A percentile compares a stretch with the other conserved stretches of the same genome.
Evolutionary conservation across 2,888 invertebrate species (phyloP).

Genomic region (Stenurella melanura): DNA sequence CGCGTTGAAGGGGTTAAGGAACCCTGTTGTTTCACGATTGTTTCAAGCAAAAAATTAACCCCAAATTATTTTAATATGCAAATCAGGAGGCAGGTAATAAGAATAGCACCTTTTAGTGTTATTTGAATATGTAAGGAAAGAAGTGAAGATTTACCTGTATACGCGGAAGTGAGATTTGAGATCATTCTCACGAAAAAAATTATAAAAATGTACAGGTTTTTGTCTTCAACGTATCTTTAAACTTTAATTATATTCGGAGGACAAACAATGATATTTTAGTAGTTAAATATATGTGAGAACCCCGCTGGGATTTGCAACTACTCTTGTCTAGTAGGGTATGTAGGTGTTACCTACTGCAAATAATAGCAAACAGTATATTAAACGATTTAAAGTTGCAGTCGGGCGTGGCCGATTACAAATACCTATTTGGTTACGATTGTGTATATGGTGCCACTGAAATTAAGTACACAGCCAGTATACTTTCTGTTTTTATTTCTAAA

Average conservation of each 20-base stretch:
- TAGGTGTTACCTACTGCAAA: neutral
- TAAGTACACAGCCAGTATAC: too few species aligned
- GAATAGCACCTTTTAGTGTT: slow-evolving; percentile 43
- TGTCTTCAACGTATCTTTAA: slow-evolving; percentile 40
- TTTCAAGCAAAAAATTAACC: slow-evolving; percentile 70
- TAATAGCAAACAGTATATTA: neutral
- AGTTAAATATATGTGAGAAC: slow-evolving; percentile 48
- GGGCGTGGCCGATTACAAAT: too few species aligned
- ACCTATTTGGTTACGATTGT: too few species aligned
- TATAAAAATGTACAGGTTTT: slow-evolving; percentile 35
- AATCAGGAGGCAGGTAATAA: slow-evolving; percentile 64
- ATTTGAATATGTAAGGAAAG: slow-evolving; percentile 45
- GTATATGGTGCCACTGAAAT: too few species aligned
- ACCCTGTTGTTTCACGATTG: slow-evolving; percentile 62
- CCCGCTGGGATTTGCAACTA: neutral
- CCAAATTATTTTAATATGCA: slow-evolving; percentile 65
- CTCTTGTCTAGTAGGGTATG: neutral
- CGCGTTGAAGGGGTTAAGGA: slow-evolving; percentile 53
- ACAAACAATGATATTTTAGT: slow-evolving; percentile 49
- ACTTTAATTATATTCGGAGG: slow-evolving; percentile 40
- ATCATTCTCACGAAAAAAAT: slow-evolving; percentile 58
- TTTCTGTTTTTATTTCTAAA: too few species aligned
- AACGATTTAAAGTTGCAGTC: too few species aligned
- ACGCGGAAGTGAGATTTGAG: slow-evolving; percentile 53
- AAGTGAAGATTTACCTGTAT: slow-evolving; percentile 56